phyloP scores from a whole-genome alignment of 1,140 invertebrate genomes.

The Brachionus manjavacas region DNA sequence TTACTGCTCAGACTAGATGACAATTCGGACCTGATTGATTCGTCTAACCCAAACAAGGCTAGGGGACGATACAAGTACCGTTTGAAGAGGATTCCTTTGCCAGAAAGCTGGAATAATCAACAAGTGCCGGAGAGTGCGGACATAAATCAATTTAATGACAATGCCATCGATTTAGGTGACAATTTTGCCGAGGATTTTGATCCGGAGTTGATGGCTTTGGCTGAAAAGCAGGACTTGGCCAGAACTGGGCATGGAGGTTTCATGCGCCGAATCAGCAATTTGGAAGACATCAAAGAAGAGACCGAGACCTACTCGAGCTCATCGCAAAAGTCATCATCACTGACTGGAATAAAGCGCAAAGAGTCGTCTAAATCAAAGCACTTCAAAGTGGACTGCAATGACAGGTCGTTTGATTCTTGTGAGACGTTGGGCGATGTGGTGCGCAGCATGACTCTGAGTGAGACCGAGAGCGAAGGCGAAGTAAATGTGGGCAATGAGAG shows the following conservation, averaged over 20 bases:
- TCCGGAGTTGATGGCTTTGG: not conserved
- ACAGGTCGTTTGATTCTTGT: not conserved
- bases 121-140: not conserved
- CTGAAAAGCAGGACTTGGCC: not conserved
- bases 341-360: not conserved
- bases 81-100: constrained; percentile 9
- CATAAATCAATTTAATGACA: not conserved
- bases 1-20: constrained; percentile 1
- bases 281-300: constrained; percentile 29
- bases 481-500: constrained; percentile 17
- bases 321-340: not conserved
- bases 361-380: constrained; percentile 16
- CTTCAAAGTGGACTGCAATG: not conserved
- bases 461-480: not conserved
- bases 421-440: not conserved
- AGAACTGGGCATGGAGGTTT: not conserved
- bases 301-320: constrained; percentile 6
- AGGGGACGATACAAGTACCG: constrained; percentile 13
- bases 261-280: not conserved
- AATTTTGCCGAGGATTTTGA: constrained; percentile 23
- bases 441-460: not conserved
- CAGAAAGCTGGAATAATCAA: not conserved
- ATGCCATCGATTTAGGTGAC: not conserved
- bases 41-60: constrained; percentile 13
- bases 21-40: not conserved